Conservation (phyloP, 2,113 vertebrate genomes). For the Oriolus oriolus region DNA sequence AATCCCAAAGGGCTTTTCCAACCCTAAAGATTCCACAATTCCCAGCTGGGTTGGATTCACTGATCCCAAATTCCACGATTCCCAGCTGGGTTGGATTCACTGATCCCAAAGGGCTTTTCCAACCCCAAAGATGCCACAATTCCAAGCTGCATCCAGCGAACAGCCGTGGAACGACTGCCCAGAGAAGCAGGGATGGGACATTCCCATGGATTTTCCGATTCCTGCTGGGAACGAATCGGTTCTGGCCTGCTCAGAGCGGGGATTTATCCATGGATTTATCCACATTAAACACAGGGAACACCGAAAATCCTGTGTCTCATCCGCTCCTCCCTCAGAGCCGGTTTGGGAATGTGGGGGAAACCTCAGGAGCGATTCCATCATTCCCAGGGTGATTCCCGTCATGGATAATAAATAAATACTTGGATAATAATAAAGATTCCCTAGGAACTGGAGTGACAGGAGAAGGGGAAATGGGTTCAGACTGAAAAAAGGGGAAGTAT, state of each 20-base stretch:
- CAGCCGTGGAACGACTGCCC: too few relatives aligned
- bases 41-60: too few relatives aligned
- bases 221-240: background rate
- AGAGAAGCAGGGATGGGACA: background rate
- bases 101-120: too few relatives aligned
- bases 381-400: background rate
- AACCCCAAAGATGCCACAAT: too few relatives aligned
- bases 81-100: too few relatives aligned
- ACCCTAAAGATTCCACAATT: too few relatives aligned
- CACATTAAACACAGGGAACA: background rate
- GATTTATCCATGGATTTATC: background rate
- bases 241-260: background rate
- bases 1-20: too few relatives aligned
- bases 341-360: background rate
- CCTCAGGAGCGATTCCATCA: background rate
- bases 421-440: background rate
- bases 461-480: background rate
- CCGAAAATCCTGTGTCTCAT: fast-evolving
- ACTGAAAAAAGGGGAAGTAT: background rate
- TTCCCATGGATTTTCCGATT: background rate
- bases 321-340: background rate
- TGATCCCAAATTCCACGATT: too few relatives aligned
- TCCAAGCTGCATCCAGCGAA: too few relatives aligned
- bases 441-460: background rate
- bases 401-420: too few relatives aligned